Evolutionary conservation across 2,113 vertebrate genomes (phyloP).

Genomic region (Tragelaphus strepsiceros): DNA sequence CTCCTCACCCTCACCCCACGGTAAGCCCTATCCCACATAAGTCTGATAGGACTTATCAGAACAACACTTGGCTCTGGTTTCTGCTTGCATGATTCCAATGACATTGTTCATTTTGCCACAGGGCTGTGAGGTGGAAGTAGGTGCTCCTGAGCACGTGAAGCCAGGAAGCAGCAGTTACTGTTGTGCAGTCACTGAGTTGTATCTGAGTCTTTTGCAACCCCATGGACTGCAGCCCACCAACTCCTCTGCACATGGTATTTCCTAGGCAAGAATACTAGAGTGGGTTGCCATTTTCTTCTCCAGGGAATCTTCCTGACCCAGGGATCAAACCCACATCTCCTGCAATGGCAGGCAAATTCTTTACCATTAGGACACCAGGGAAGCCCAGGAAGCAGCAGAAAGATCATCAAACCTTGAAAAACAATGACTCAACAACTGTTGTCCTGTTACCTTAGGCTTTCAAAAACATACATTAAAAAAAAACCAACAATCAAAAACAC

Average conservation of each 20-base stretch:
- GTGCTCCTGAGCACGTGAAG: background rate
- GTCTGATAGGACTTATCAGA: background rate
- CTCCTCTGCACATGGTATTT: background rate
- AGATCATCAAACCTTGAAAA: background rate
- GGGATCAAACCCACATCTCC: background rate
- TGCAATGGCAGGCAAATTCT: background rate
- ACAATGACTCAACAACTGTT: background rate
- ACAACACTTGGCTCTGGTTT: background rate
- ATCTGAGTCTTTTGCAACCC: background rate
- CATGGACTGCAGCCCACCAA: background rate
- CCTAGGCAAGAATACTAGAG: background rate
- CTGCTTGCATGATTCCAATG: background rate
- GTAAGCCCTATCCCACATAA: no score
- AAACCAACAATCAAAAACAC: background rate
- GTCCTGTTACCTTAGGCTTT: conserved; percentile 4
- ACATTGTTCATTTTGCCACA: background rate
- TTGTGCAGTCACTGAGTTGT: background rate
- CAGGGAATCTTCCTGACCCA: background rate
- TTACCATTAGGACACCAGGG: background rate
- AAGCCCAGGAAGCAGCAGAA: background rate
- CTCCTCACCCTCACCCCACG: background rate
- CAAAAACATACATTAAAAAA: background rate
- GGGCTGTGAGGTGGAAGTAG: background rate
- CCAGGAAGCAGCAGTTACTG: background rate
- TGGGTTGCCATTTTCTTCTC: background rate